Percentiles rank a stretch among this genome's conserved stretches.
Conservation (phyloP, 2,888 invertebrate species). For the Heliconius ismenius region DNA sequence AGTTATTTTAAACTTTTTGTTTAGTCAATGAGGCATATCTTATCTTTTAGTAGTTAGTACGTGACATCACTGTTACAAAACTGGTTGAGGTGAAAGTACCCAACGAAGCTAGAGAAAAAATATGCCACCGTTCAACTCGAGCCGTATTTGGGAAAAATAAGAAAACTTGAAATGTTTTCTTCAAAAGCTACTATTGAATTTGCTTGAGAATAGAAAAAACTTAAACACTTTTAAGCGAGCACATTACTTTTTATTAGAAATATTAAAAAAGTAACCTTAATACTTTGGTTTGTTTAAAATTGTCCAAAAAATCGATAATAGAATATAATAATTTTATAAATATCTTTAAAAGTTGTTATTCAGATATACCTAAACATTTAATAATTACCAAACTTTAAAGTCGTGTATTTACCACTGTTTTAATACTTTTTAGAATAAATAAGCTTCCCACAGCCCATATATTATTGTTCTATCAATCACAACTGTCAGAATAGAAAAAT, state of each 20-base stretch:
- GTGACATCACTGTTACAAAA: conserved; percentile 31
- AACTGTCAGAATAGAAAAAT: conserved; percentile 32
- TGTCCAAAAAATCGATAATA: no score
- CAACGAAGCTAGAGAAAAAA: conserved; percentile 29
- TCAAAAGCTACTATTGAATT: neutral
- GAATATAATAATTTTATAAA: no score
- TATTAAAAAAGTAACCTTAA: no score
- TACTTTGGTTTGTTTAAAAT: no score
- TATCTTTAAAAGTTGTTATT: no score
- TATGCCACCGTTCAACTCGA: conserved; percentile 14
- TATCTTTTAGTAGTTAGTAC: conserved; percentile 21
- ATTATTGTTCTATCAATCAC: conserved; percentile 32
- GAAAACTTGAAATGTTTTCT: conserved; percentile 25
- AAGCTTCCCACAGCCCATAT: neutral
- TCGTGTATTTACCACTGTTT: neutral
- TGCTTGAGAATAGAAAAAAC: neutral
- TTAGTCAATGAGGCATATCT: neutral
- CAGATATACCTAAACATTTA: no score
- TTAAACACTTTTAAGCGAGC: neutral
- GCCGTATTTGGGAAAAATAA: conserved; percentile 19
- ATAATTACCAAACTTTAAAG: neutral
- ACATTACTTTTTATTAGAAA: neutral
- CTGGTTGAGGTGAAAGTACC: conserved; percentile 35
- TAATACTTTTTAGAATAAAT: neutral
- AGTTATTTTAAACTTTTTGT: neutral